phyloP scores from a whole-genome alignment of 2,113 vertebrate species.

The Corapipo altera region DNA sequence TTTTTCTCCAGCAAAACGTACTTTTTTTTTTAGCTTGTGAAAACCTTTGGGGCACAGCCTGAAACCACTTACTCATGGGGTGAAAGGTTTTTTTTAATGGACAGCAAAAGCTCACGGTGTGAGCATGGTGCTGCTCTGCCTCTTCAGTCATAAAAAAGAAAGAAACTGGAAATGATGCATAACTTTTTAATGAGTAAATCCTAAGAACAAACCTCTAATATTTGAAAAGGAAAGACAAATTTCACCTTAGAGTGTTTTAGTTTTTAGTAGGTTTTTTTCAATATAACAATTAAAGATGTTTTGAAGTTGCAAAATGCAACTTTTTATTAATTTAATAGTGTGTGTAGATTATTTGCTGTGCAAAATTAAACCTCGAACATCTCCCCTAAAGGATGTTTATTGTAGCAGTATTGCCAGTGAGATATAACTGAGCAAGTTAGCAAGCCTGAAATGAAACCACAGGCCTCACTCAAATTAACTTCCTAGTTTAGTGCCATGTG shows the following conservation, averaged over 20 bases:
- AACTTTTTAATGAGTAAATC: slow-evolving; percentile 29
- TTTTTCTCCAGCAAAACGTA: background rate
- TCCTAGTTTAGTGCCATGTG: background rate
- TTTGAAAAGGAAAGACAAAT: background rate
- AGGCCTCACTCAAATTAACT: background rate
- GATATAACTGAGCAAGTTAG: background rate
- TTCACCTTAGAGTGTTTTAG: background rate
- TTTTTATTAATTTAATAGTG: background rate
- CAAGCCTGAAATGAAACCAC: background rate
- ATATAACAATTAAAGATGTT: background rate
- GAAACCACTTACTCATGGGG: background rate
- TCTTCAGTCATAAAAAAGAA: background rate
- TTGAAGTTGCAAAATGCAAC: background rate
- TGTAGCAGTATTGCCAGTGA: background rate
- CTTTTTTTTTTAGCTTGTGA: background rate
- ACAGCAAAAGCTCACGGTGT: background rate
- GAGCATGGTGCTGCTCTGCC: background rate
- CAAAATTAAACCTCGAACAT: background rate
- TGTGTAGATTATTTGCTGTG: background rate
- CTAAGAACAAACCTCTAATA: background rate
- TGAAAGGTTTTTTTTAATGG: background rate
- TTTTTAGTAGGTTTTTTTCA: background rate
- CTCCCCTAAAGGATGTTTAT: background rate
- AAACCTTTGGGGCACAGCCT: background rate
- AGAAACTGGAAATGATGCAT: background rate